A percentile compares a stretch with the other conserved stretches of the same genome.
phyloP scores from a whole-genome alignment of 2,113 vertebrate genomes.

The Lates calcarifer region DNA sequence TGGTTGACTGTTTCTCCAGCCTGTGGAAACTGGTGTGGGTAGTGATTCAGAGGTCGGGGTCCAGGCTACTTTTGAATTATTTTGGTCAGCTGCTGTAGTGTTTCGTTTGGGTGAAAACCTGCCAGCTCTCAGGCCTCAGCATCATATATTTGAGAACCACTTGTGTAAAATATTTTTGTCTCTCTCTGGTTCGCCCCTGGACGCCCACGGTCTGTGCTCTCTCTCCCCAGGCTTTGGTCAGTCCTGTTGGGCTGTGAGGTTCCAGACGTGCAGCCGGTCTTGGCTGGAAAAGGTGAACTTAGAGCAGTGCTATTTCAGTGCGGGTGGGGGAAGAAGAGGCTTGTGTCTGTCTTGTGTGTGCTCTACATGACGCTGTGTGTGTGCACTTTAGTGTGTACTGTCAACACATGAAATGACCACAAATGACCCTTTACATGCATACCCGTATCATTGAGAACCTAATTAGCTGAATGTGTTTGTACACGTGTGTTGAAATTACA shows the following conservation, averaged over 20 bases:
- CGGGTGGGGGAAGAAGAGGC: slow-evolving; percentile 6
- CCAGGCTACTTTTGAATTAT: no score
- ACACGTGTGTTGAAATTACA: slow-evolving; percentile 28
- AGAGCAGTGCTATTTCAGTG: slow-evolving; percentile 6
- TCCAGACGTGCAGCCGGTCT: slow-evolving; percentile 42
- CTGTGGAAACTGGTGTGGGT: no score
- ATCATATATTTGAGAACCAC: not conserved
- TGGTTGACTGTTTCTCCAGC: no score
- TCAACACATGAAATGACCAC: slow-evolving; percentile 33
- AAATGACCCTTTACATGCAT: slow-evolving; percentile 15
- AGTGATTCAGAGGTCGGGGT: no score
- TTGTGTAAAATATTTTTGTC: not conserved
- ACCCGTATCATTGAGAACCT: not conserved
- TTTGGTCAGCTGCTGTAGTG: not conserved
- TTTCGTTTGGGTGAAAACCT: not conserved
- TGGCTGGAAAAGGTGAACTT: slow-evolving; percentile 47
- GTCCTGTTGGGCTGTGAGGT: slow-evolving; percentile 25
- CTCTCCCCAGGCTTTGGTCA: slow-evolving; percentile 25
- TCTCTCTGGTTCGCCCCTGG: slow-evolving; percentile 11
- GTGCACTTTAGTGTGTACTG: slow-evolving; percentile 3
- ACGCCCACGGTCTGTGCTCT: slow-evolving; percentile 21
- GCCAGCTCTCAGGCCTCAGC: not conserved
- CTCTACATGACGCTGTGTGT: not conserved
- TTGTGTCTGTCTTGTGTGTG: slow-evolving; percentile 30
- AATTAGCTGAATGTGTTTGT: slow-evolving; percentile 19